Evolutionary conservation across 2,113 vertebrate species (phyloP), one percentile per base, ranked within the genome.

Genomic region (Pseudorhombus dupliciocellatus): DNA sequence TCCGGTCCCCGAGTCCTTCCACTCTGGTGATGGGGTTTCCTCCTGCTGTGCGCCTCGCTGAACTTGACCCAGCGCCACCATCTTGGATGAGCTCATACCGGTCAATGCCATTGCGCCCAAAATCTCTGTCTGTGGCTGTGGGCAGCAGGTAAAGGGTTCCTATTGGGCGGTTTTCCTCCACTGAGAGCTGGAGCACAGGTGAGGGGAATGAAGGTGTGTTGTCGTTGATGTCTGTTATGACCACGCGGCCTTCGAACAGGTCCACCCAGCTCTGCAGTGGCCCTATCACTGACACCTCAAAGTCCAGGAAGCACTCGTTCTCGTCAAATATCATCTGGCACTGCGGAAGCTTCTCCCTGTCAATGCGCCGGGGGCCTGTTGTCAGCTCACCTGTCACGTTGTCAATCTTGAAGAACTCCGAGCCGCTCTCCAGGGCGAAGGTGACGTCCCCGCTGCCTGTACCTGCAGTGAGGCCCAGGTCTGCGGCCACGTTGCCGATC

Each of bases 321-420:
- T 98, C 97, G 75, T 99, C 97, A 91, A 98, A 98, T 84, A 99
- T 98, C 96, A 97, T 97, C 93, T 98, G 96, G 89, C 97, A 98
- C 93, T 98, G 97, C 44, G 95, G 93, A 54, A 98, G 94, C 92
- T 97, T 98, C 90, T 99, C 97, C 25, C 97, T 92, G 94, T 98
- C 97, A 28, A 98, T 96, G 88, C 97, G 95, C 84, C 95, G 85
- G 53, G 94, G 92, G 61, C 95, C 95, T 3, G 97, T 99, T 53
- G 96, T 98, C 91, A 99, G 94, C 92, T 98, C 96, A 24, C 97
- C 97, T 6, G 97, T 98, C 86, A 98, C 95, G 80, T 98, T 98
- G 94, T 99, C 97, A 79, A 99, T 98, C 91, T 97, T 98, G 75
- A 99, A 96, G 88, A 93, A 98, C 84, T 99, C 97, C 2, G 96